phyloP scores from a whole-genome alignment of 2,113 vertebrate species.

The Sorex fumeus region DNA sequence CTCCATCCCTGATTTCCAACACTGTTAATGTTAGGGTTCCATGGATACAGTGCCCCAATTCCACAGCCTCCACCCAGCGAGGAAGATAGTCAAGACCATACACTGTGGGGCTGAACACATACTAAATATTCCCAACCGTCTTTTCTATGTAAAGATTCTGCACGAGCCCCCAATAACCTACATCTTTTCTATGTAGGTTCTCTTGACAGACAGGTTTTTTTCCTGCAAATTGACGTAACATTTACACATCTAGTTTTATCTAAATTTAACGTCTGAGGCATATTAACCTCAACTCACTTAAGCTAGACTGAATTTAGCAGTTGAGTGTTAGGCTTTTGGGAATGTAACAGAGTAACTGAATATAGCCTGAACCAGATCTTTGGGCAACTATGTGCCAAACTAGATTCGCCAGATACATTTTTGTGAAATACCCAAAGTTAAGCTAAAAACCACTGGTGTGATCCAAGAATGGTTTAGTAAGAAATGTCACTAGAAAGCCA shows the following conservation, averaged over 20 bases:
- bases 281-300: conserved; percentile 46
- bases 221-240: conserved; percentile 52
- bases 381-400: neutral
- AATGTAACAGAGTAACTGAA: conserved; percentile 19
- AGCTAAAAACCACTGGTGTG: conserved; percentile 8
- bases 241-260: conserved; percentile 32
- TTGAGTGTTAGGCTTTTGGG: no score
- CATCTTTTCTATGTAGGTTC: conserved; percentile 55
- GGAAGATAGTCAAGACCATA: neutral
- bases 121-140: conserved; percentile 26
- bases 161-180: no score
- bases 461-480: neutral
- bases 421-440: conserved; percentile 2
- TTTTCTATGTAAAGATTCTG: conserved; percentile 55
- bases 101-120: conserved; percentile 36
- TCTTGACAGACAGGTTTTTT: conserved; percentile 10
- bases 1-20: no score
- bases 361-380: neutral
- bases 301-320: neutral
- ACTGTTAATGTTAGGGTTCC: no score
- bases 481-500: neutral
- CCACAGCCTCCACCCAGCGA: no score
- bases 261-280: conserved; percentile 42
- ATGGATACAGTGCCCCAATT: no score
- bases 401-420: neutral